These are phyloP conservation scores for Xestoiulus laeticollis DNA, from an alignment of 2,888 invertebrate genomes.

Conservation along the genomic window DNA sequence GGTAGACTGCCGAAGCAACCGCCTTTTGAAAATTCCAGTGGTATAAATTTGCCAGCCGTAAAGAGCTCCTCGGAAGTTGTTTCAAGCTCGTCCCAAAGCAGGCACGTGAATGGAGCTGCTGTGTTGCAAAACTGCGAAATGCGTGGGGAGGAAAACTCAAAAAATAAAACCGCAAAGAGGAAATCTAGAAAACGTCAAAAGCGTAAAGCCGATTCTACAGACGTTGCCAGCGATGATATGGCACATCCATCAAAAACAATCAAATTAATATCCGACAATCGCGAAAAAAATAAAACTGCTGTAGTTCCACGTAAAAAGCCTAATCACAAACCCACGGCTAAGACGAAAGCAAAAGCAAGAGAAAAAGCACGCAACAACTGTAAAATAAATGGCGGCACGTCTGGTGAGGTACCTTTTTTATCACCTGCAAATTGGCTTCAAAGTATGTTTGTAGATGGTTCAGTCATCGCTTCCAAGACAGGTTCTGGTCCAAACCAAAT, in stretches of 20 bases:
- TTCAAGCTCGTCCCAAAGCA: neutral
- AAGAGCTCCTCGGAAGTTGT: neutral
- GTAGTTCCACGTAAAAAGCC: neutral
- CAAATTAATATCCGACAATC: neutral
- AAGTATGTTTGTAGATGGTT: neutral
- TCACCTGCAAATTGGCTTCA: neutral
- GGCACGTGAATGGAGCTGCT: neutral
- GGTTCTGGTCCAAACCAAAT: neutral
- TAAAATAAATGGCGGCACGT: neutral
- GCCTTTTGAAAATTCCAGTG: neutral
- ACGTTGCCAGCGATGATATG: neutral
- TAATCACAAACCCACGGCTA: neutral
- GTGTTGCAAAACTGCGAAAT: neutral
- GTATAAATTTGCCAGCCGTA: neutral
- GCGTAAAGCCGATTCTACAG: neutral
- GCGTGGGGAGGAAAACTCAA: neutral
- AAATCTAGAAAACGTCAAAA: neutral
- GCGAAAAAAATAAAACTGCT: no score
- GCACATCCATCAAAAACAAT: neutral
- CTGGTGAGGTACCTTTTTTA: neutral
- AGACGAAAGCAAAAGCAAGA: neutral
- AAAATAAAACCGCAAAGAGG: neutral
- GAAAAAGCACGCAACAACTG: neutral
- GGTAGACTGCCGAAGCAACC: no score
- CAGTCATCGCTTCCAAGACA: neutral